These are phyloP conservation scores for Parambassis ranga DNA, from an alignment of 2,797 vertebrate genomes.

Conservation along the genomic window DNA sequence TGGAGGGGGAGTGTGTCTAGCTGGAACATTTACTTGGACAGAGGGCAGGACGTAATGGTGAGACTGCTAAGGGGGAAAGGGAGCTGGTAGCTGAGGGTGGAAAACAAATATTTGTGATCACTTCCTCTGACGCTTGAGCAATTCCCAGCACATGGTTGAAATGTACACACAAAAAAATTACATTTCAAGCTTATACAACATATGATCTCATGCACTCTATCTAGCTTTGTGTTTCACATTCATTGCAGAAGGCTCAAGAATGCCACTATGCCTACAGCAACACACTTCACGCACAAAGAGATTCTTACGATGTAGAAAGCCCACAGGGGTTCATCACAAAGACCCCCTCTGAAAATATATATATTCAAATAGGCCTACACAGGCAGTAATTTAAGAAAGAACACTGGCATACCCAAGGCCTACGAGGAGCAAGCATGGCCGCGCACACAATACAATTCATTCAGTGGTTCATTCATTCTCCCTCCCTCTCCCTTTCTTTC, in stretches of 20 bases:
- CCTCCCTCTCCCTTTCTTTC: conserved; percentile 74
- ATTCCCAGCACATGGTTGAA: conserved; percentile 45
- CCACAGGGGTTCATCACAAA: conserved; percentile 48
- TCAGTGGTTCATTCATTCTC: conserved; percentile 83
- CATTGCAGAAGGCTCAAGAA: conserved; percentile 42
- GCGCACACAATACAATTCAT: conserved; percentile 85
- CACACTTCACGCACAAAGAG: conserved; percentile 41
- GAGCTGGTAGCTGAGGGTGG: conserved; percentile 37
- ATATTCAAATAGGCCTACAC: conserved; percentile 57
- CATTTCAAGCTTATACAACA: background rate
- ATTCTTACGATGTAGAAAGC: conserved; percentile 31
- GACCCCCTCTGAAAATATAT: conserved; percentile 48
- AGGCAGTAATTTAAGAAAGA: conserved; percentile 70
- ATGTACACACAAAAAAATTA: background rate
- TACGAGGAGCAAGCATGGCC: conserved; percentile 76
- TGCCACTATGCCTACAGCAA: conserved; percentile 46
- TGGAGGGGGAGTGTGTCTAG: conserved; percentile 34
- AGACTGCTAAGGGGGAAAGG: conserved; percentile 49
- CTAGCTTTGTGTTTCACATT: conserved; percentile 22
- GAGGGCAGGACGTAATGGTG: conserved; percentile 53
- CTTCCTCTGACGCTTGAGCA: conserved; percentile 54
- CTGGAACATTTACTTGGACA: conserved; percentile 62
- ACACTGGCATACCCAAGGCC: conserved; percentile 70
- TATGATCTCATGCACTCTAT: conserved; percentile 3
- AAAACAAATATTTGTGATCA: conserved; percentile 71